Percentiles rank a stretch among this genome's conserved stretches.
Conservation (phyloP, 2,797 vertebrate genomes). For the Nannoperca obscura region DNA sequence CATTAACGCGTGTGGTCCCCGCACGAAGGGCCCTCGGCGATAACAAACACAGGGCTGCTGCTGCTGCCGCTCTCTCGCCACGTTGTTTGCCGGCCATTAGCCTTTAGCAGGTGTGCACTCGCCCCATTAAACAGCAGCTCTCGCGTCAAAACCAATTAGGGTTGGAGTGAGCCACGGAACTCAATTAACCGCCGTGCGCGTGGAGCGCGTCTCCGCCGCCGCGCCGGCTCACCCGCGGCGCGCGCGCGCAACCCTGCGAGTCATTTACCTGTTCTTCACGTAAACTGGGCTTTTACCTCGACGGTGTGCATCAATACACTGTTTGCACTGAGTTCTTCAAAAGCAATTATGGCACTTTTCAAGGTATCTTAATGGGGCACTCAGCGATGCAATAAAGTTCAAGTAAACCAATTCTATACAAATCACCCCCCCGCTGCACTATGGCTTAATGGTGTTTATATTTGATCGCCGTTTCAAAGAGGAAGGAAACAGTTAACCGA, state of each 20-base stretch:
- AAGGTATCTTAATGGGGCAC: conserved; percentile 86
- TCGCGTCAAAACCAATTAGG: conserved; percentile 93
- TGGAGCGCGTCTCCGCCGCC: conserved; percentile 40
- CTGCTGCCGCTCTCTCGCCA: conserved; percentile 74
- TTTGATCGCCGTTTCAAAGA: conserved; percentile 83
- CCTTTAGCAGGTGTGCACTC: conserved; percentile 82
- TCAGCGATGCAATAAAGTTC: conserved; percentile 84
- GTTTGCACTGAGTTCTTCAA: conserved; percentile 80
- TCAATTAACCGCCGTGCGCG: conserved; percentile 89
- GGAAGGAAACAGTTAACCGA: conserved; percentile 85
- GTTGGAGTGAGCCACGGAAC: conserved; percentile 90
- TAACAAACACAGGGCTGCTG: conserved; percentile 64
- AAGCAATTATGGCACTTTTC: conserved; percentile 81
- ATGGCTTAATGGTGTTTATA: conserved; percentile 87
- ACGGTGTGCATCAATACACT: conserved; percentile 50
- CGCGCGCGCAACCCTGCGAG: conserved; percentile 8
- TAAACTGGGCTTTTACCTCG: conserved; percentile 45
- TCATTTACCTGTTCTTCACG: conserved; percentile 15
- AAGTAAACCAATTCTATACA: conserved; percentile 81
- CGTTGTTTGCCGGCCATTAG: conserved; percentile 90
- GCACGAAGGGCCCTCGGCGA: conserved; percentile 51
- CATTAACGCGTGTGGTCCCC: conserved; percentile 70
- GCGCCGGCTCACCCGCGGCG: background rate
- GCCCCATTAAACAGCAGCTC: conserved; percentile 93
- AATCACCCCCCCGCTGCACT: conserved; percentile 70